Base-by-base conservation (phyloP, 2,113 vertebrate species). In the Mola mola region DNA sequence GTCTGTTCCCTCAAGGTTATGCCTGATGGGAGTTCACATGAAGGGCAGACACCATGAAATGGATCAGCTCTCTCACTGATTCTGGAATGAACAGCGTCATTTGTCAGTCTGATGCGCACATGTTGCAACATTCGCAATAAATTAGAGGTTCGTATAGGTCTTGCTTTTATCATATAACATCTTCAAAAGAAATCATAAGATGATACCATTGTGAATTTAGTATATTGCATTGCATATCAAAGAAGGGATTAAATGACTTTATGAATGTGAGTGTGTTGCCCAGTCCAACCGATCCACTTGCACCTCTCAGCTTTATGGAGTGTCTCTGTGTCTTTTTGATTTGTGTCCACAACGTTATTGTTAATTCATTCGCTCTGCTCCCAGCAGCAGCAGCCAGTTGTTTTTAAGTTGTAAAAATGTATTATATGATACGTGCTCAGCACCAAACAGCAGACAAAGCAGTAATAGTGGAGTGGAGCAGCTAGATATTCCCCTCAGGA, bases 1-100 rank as follows among this genome's bases (percentile, higher is more conserved):
- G 44, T 49, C 28, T 40, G 21, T 24, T 59, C 26, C n/a, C 26
- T 42, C 33, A 56, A 60, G 47, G 29, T 72, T 38, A 28, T 19
- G 12, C 40, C 46, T 48, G 41, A 56, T 28, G 29, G 37, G 37
- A 38, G 9, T 44, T 55, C 9, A 38, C 3, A 13, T 22, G 6
- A 38, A 72, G 57, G 4, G 9, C 6, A 40, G 10, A 41, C 33
- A 17, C 4, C 8, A 37, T 71, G 48, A 56, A 58, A 57, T 40
- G 19, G 20, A 43, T 59, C 26, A 7, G 9, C 25, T 53, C 12
- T 16, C 15, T 26, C 4, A 8, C 1, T 12, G 13, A 24, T 46
- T 17, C 3, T 15, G 50, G 16, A 22, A 10, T 26, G 21, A 24
- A 46, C 40, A 31, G 19, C 31, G 38, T 15, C 0, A 58, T 26